phyloP scores from a whole-genome alignment of 2,888 invertebrate genomes.

The Drosophila greeni region DNA sequence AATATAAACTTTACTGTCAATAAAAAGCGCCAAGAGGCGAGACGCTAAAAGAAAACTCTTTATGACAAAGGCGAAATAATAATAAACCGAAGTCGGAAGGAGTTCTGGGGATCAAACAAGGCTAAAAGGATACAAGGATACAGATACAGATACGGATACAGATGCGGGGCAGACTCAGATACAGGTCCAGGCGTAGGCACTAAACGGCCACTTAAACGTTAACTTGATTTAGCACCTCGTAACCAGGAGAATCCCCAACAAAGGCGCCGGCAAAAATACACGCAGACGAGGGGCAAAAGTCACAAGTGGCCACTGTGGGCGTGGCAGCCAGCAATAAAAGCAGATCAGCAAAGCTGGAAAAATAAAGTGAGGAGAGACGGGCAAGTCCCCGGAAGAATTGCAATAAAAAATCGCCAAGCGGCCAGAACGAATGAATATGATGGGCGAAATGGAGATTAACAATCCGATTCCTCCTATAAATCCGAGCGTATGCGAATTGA shows the following conservation, averaged over 20 bases:
- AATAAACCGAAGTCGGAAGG: constrained; percentile 49
- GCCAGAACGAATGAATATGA: constrained; percentile 44
- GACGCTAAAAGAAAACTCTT: constrained; percentile 69
- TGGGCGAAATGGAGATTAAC: constrained; percentile 30
- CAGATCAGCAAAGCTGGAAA: constrained; percentile 44
- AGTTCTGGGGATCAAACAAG: constrained; percentile 25
- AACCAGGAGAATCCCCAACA: constrained; percentile 43
- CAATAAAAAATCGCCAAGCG: constrained; percentile 54
- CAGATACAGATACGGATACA: constrained; percentile 8
- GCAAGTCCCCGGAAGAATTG: constrained; percentile 21
- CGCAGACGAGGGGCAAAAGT: constrained; percentile 20
- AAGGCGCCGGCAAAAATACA: constrained; percentile 24
- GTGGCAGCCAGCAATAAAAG: constrained; percentile 54
- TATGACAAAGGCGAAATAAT: constrained; percentile 65
- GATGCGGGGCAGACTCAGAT: constrained; percentile 4
- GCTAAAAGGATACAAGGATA: constrained; percentile 10
- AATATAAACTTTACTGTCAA: constrained; percentile 55
- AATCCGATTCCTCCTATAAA: constrained; percentile 39
- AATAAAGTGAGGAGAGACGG: constrained; percentile 1
- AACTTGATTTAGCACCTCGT: constrained; percentile 73
- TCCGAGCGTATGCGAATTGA: constrained; percentile 31
- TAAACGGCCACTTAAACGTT: constrained; percentile 73
- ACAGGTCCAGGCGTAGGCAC: constrained; percentile 56
- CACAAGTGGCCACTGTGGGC: constrained; percentile 30
- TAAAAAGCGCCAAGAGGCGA: constrained; percentile 61